Evolutionary conservation across 2,888 invertebrate genomes (phyloP), one percentile per base, ranked within the genome.

Genomic region (Spodoptera littoralis): DNA sequence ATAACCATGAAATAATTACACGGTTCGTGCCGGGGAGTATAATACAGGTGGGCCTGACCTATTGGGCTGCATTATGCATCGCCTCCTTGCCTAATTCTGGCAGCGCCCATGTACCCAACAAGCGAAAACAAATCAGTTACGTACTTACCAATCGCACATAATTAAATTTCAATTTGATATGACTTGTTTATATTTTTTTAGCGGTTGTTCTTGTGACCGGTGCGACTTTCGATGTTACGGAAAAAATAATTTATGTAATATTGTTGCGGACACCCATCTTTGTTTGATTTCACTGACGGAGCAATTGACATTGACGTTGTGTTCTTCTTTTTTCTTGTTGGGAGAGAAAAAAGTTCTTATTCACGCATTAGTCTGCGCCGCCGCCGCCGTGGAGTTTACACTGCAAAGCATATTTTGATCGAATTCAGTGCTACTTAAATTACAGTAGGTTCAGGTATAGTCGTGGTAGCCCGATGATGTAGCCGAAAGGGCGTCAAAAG

Each of bases 131-230:
- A 47, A 47, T 22, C 22, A 24, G 24, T 22, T 12, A 24, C 4
- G 6, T 41, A 47, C 87, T 80, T 68, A 89, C 90, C 90, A 90
- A 71, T 69, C 69, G 27, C 69, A 90, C 87, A 88, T 89, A 13
- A 41, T 81, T 43, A 27, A 27, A 36, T 36, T 36, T 36, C 9
- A 22, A 42, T 47, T 44, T 24, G 9, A 43, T 55, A 43, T 43
- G n/a, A 24, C 48, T 48, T 57, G 47, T 45, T 49, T 54, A 47
- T 44, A 5, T 52, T 49, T 36, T 11, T 44, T 22, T 48, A 13
- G 27, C 47, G 4, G 30, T 41, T 41, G 27, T 49, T 48, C 22
- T 30, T 27, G 8, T 18, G 47, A 42, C 22, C 50, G 49, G 44
- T 64, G 71, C 64, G 47, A 45, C 54, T 47, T 30, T 11, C n/a